Evolutionary conservation across 2,113 vertebrate genomes (phyloP), one percentile per base, ranked within the genome.

Genomic region (Limnothrissa miodon): DNA sequence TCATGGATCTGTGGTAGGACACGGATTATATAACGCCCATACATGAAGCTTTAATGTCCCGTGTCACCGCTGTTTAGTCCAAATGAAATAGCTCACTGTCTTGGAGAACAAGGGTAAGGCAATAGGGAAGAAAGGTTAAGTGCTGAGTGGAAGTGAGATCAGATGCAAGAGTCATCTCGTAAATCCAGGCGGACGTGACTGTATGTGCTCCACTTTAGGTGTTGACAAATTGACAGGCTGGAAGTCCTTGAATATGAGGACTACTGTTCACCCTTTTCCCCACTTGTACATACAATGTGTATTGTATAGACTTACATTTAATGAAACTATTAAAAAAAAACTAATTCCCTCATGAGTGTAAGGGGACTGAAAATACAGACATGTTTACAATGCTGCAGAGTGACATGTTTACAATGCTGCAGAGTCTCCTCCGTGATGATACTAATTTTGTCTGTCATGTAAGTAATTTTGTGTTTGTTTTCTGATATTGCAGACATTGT

Each of bases 401-500:
- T n/a, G n/a, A n/a, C n/a, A n/a, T n/a, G n/a, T n/a, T n/a, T 23
- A 5, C 5, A 59, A 59, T 25, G 23, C 17, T 25, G 13, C 9
- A 29, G n/a, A 1, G 46, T 48, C n/a, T 25, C n/a, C n/a, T 25
- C 5, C n/a, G n/a, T 62, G 7, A 56, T 56, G 1, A 6, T 56
- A 56, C 1, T 56, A 23, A 13, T 48, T 48, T 48, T 48, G 46
- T 25, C 5, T n/a, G n/a, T 62, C 1, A 56, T 56, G 1, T 4
- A 23, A 56, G 4, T 56, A 23, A 13, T 48, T 48, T 48, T 48
- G 46, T 83, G 8, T 82, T 19, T 44, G 29, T 45, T 17, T 4
- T 36, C 36, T 39, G 80, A 53, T 45, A 51, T 25, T 81, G 70
- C 93, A 95, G 96, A 96, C 89, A 92, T 93, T 78, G 42, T 80